Evolutionary conservation across 2,797 vertebrate species (phyloP), one percentile per base, ranked within the genome.

Genomic region (Enteromius trimaculatus): DNA sequence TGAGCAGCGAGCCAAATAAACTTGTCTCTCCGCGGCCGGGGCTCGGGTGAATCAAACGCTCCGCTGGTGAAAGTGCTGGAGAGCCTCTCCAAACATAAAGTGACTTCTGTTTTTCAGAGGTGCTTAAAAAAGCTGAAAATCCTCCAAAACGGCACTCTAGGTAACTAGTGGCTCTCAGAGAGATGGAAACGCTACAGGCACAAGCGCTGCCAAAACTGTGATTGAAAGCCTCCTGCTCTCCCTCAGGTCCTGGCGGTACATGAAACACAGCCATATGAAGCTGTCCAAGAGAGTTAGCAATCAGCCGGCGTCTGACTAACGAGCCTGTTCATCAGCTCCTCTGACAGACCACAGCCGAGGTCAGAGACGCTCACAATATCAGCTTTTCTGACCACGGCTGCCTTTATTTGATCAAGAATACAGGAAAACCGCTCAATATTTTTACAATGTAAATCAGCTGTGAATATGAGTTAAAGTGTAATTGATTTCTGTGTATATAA

Each of bases 241-340:
- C 68, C 62, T 86, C 29, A 58, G 76, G 77, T 82, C 58, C 58
- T 86, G 85, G 83, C 85, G 17, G n/a, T 62, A 39, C 80, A 72
- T 86, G 47, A 85, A 83, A 77, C 31, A 21, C 55, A 77, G 74
- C 72, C 81, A 66, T 76, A 65, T 79, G 49, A 84, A 81, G 39
- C 77, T 17, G 65, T 44, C 64, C 84, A 66, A 29, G 79, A 85
- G 84, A 17, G 44, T 68, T 55, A 68, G 86, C 44, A 31, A 84
- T 85, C 80, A 80, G 77, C 66, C 78, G 19, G 39, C 23, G 60
- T 74, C 72, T 31, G 1, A 31, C 80, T 87, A 87, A 87, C 49
- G 84, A 84, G 82, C 51, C 84, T 79, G 72, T 85, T 85, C 79
- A 85, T 85, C 86, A 78, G 78, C 29, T 69, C 16, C 53, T 51